Evolutionary conservation across 2,113 vertebrate species (phyloP).

Genomic region (Tricholaema leucomelas): DNA sequence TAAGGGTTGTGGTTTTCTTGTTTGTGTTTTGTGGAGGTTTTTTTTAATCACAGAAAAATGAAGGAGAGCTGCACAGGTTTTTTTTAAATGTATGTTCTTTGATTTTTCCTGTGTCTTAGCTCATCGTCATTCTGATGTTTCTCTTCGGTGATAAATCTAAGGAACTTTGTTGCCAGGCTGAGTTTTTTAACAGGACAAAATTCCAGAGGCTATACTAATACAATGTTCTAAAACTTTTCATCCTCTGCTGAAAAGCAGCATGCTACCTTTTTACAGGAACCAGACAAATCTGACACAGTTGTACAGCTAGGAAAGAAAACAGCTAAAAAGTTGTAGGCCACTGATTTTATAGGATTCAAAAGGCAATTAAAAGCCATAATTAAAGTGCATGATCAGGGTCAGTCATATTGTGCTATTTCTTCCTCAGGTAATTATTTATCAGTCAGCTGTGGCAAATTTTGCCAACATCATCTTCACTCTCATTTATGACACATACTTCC

Average conservation of each 20-base stretch:
- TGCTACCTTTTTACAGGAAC: not conserved
- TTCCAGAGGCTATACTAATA: not conserved
- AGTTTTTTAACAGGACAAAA: not conserved
- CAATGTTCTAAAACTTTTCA: not conserved
- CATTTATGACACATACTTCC: slow-evolving; percentile 22
- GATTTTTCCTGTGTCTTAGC: not conserved
- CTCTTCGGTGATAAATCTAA: not conserved
- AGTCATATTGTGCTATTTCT: not conserved
- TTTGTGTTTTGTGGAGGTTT: not conserved
- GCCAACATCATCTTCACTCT: slow-evolving; percentile 12
- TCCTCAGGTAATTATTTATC: slow-evolving; percentile 33
- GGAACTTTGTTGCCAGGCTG: not conserved
- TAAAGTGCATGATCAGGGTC: slow-evolving; percentile 22
- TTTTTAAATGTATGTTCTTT: not conserved
- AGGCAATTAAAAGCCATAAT: slow-evolving; percentile 42
- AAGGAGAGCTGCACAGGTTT: not conserved
- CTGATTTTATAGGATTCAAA: slow-evolving; percentile 46
- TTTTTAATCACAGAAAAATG: not conserved
- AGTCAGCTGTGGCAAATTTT: slow-evolving; percentile 36
- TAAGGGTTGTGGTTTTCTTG: not conserved
- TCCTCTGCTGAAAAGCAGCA: not conserved
- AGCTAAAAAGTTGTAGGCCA: not conserved
- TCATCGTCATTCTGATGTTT: not conserved
- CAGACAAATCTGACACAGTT: slow-evolving; percentile 1
- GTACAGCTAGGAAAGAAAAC: not conserved